Conservation (phyloP, 2,797 vertebrate species). For the Benthosema pterotum region DNA sequence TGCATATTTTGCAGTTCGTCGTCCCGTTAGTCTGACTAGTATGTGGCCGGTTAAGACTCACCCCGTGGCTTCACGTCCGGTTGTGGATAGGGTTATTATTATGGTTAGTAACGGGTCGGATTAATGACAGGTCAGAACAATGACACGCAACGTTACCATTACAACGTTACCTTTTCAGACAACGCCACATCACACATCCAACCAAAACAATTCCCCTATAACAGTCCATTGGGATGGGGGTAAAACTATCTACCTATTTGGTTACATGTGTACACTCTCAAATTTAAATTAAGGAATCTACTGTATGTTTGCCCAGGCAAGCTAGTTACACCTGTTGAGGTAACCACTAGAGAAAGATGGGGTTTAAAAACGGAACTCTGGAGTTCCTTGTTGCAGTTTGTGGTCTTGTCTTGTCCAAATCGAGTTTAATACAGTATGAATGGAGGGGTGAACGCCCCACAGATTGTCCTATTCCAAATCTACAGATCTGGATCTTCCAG, state of each 20-base stretch:
- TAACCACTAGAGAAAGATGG: constrained; percentile 88
- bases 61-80: too few species aligned
- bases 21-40: too few species aligned
- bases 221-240: too few species aligned
- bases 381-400: neutral
- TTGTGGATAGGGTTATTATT: too few species aligned
- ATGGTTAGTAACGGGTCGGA: too few species aligned
- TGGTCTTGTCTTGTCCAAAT: neutral
- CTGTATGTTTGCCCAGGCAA: constrained; percentile 62
- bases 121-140: too few species aligned
- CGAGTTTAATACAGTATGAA: constrained; percentile 35
- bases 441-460: constrained; percentile 76
- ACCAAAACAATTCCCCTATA: too few species aligned
- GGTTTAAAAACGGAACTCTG: constrained; percentile 68
- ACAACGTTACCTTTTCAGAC: too few species aligned
- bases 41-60: too few species aligned
- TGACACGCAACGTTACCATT: neutral
- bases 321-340: constrained; percentile 85
- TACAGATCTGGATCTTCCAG: too few species aligned
- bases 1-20: too few species aligned
- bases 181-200: constrained; percentile 1
- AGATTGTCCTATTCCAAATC: neutral
- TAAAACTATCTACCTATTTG: neutral
- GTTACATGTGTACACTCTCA: neutral
- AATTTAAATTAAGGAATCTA: neutral